Conservation (phyloP, 2,113 vertebrate genomes). For the cattle (Bos taurus) region ARS-UCD2.0 NC_037328.1:9921001-9921500, state of each 20-base stretch:
- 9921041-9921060: neutral
- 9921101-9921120: neutral
- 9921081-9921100: neutral
- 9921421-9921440: neutral
- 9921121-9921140: constrained; percentile 11
- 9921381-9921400: neutral
- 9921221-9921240: neutral
- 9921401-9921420: constrained; percentile 2
- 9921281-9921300: neutral
- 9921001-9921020: neutral
- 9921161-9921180: neutral
- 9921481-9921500: neutral
- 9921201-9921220: neutral
- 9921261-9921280: neutral
- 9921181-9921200: constrained; percentile 33
- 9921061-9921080: neutral
- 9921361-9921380: neutral
- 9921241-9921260: constrained; percentile 34
- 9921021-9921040: neutral
- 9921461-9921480: neutral
- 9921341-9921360: neutral
- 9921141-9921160: neutral
- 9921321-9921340: neutral
- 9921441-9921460: neutral
- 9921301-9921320: neutral